Evolutionary conservation across 2,113 vertebrate species (phyloP), one percentile per base, ranked within the genome.

Genomic region (Ctenomys sociabilis): DNA sequence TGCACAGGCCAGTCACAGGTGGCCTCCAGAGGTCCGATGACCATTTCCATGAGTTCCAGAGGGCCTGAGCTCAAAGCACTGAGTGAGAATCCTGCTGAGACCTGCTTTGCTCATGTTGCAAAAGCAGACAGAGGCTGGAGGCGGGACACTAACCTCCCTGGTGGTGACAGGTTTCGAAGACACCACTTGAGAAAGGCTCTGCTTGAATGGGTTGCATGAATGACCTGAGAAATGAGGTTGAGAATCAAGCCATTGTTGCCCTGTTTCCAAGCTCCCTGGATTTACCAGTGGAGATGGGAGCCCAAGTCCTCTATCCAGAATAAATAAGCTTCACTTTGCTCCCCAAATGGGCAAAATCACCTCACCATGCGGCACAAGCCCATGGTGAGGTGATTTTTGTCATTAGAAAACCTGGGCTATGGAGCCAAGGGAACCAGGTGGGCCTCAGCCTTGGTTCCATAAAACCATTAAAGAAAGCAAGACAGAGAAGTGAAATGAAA

Each of bases 81-180:
- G 37, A 37, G 19, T 22, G 12, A 37, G 19, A 5, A 7, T 35
- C 45, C 70, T 24, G n/a, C 21, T 3, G 40, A 91, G 35, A 7
- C 22, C 3, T 59, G 24, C 22, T 54, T 17, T 40, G 30, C 49
- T 30, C 28, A 73, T 32, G 24, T 12, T 12, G 3, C 37, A 57
- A 61, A 66, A 3, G n/a, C 66, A 75, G n/a, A 43, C 26, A 54
- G 40, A 59, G 32, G 24, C 26, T 17, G 2, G 35, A 40, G 45
- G 26, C 12, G 19, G 40, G 22, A 30, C 0, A 7, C 40, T 12
- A 3, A 19, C 68, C 19, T 78, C 19, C 32, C 19, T 0, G 0
- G 22, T 3, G n/a, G 57, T 16, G 8, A 77, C 0, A 17, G 3
- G 6, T 87, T 92, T 83, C 22, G 78, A 89, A 72, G n/a, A 73